Evolutionary conservation across 2,797 vertebrate genomes (phyloP).

Genomic region (Argya squamiceps): DNA sequence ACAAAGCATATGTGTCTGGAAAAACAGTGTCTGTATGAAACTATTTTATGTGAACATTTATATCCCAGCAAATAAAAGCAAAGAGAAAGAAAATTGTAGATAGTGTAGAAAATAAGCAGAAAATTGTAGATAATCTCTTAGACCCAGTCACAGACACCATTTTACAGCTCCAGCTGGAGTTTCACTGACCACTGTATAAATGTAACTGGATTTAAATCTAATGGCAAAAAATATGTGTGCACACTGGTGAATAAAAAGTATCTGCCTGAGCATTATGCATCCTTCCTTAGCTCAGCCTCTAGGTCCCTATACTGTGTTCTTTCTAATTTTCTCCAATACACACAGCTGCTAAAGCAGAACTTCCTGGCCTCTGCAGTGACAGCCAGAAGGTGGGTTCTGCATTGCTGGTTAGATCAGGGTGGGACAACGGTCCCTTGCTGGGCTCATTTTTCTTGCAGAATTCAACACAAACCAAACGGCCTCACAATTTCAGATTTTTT

Average conservation of each 20-base stretch:
- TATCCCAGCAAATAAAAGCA: neutral
- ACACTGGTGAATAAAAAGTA: neutral
- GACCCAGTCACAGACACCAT: accelerated
- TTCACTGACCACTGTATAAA: neutral
- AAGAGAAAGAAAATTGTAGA: neutral
- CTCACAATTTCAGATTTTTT: neutral
- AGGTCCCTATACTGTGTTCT: neutral
- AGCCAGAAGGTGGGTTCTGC: neutral
- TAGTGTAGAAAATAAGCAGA: too few relatives aligned
- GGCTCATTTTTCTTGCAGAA: neutral
- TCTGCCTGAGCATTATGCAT: neutral
- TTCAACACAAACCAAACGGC: neutral
- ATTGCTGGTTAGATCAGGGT: neutral
- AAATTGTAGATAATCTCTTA: neutral
- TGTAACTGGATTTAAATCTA: neutral
- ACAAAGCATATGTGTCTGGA: neutral
- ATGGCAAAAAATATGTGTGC: neutral
- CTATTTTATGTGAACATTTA: neutral
- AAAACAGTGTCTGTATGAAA: neutral
- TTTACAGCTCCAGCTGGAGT: neutral
- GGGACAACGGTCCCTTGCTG: neutral
- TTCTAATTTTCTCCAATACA: neutral
- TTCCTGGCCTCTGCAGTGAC: neutral
- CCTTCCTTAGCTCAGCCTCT: neutral
- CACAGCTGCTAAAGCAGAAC: neutral